Evolutionary conservation across 2,888 invertebrate species (phyloP), one percentile per base, ranked within the genome.

Genomic region (Physocephala rufipes): DNA sequence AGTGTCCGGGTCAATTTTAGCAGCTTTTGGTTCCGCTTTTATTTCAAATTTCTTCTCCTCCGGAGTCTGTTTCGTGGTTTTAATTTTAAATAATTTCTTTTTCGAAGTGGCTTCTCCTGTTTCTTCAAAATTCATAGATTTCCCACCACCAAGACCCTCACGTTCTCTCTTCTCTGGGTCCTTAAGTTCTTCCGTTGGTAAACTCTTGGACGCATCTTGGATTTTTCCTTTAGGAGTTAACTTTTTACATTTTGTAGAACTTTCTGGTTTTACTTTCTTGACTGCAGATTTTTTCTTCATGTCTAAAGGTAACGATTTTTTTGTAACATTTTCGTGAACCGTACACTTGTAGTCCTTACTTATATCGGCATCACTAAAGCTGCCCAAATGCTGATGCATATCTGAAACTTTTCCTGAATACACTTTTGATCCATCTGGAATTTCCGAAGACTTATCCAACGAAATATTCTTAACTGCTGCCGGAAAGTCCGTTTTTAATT

Each of bases 231-330:
- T 79, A 15, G 79, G 74, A 21, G 62, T 59, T 24, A 71, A 67
- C 70, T 78, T 77, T 61, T 79, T 74, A 30, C 49, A n/a, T 36
- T 79, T 78, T 24, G 74, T 71, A 68, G 72, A 53, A 12, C n/a
- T 74, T 71, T 76, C 76, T 21, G 74, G 53, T 51, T 75, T 74
- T 2, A 74, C 76, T 73, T 78, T 78, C 64, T 76, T 77, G 1
- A 77, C 74, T 1, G 76, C 76, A 13, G 73, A 67, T 76, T 78
- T 78, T 74, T 76, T 76, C 7, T 59, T 70, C 0, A 63, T n/a
- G 4, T 72, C 62, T 3, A 19, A 9, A n/a, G 30, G 2, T 36
- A 19, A 5, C 28, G 36, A 2, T 3, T 43, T 66, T 24, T 4
- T 19, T 45, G 24, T 49, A n/a, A 61, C 59, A 16, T 47, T 36